Evolutionary conservation across 2,113 vertebrate species (phyloP), one percentile per base, ranked within the genome.

Genomic region (Sapajus apella): DNA sequence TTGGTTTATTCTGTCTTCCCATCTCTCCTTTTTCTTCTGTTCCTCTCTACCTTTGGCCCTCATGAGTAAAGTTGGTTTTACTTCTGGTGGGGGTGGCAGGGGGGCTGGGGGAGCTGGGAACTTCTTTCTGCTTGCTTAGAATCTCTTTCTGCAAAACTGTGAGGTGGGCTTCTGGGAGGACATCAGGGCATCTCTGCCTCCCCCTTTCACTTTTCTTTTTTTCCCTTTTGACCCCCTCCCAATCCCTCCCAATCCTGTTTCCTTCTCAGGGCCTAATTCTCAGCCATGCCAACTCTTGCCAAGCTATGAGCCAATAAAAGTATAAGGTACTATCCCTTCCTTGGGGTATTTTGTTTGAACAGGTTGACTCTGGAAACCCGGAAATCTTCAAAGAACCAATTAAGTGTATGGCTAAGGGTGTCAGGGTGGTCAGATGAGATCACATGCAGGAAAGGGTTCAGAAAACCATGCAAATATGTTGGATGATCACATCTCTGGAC

Each of bases 1-100:
- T 97, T 97, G 90, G 95, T 98, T 98, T 98, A 97, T 98, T 97
- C 85, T 96, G 94, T 87, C 25, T 92, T 35, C 43, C 25, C 70
- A 2, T 21, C 25, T 81, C 45, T 77, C 56, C 56, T 17, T 35
- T 64, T 0, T 81, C 83, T 95, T 91, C 84, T 80, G 0, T 90
- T 93, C 75, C 79, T 97, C 23, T 79, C 50, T 45, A 2, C 66
- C 50, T 86, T 37, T 27, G 83, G 50, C 75, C 14, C 56, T 85
- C 1, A 0, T 56, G 55, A 30, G 40, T 58, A 0, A 64, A 56
- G 27, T n/a, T 45, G 70, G 27, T 70, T 20, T 70, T 12, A 72
- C 70, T 37, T 27, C 50, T 37, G 40, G 55, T 27, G 43, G 43
- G 52, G 25, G 17, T 47, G 8, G 43, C 40, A 21, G 56, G 32